A percentile compares a stretch with the other conserved stretches of the same genome.
Conservation (phyloP, 2,113 vertebrate genomes). For the Podiceps cristatus region DNA sequence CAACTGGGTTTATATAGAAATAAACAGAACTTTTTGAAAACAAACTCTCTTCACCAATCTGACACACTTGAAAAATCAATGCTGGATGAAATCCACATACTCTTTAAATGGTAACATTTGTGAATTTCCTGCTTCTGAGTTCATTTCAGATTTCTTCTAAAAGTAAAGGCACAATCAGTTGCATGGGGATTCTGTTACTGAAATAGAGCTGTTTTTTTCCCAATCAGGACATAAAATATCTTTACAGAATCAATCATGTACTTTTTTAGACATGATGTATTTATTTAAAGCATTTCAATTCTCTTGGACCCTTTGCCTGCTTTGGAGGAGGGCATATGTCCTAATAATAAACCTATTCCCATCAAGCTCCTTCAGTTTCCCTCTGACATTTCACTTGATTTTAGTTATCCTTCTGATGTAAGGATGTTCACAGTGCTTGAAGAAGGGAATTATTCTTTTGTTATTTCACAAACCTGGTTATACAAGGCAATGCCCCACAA, state of each 20-base stretch:
- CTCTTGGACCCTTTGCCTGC: neutral
- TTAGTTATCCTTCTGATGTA: neutral
- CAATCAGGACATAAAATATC: neutral
- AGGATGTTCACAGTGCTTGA: neutral
- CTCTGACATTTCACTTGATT: neutral
- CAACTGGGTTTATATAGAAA: neutral
- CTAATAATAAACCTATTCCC: neutral
- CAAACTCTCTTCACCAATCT: neutral
- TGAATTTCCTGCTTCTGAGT: neutral
- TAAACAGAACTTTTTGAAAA: neutral
- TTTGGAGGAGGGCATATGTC: neutral
- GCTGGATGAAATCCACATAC: neutral
- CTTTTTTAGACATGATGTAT: neutral
- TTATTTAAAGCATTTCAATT: neutral
- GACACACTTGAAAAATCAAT: neutral
- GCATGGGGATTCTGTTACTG: neutral
- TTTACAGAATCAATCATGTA: neutral
- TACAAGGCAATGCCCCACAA: neutral
- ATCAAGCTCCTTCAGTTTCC: neutral
- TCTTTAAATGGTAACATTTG: neutral
- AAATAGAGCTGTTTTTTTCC: neutral
- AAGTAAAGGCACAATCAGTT: neutral
- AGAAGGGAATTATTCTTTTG: neutral
- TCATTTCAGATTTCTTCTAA: neutral
- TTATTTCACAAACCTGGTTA: neutral